Conservation (phyloP, 2,113 vertebrate species). For the Tachysurus fulvidraco region DNA sequence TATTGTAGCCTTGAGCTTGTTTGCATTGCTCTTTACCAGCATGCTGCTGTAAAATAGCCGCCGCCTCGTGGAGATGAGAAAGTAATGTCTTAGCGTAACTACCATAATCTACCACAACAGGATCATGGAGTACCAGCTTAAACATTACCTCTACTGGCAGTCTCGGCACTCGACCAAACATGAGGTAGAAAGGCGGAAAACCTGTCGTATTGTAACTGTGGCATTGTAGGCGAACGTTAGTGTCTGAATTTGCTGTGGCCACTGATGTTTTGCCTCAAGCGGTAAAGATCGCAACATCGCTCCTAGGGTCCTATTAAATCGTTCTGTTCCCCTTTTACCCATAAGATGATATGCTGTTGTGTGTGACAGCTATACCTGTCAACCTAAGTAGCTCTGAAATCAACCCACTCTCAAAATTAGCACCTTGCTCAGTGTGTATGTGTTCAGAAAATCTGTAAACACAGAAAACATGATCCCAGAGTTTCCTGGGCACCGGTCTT, state of each 20-base stretch:
- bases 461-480: conserved; percentile 15
- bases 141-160: conserved; percentile 39
- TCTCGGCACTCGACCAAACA: conserved; percentile 43
- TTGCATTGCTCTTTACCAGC: conserved; percentile 41
- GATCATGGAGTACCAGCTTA: conserved; percentile 20
- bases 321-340: conserved; percentile 39
- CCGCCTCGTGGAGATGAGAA: conserved; percentile 8
- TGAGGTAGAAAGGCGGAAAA: conserved; percentile 35
- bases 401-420: conserved; percentile 43
- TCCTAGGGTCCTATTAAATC: conserved; percentile 43
- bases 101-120: conserved; percentile 25
- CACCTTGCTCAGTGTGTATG: conserved; percentile 36
- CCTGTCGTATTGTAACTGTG: conserved; percentile 51
- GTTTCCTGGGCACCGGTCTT: not conserved
- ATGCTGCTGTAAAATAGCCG: conserved; percentile 30
- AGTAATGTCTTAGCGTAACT: conserved; percentile 25
- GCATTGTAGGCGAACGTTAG: conserved; percentile 49
- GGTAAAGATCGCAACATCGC: conserved; percentile 42
- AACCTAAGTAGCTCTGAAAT: conserved; percentile 15
- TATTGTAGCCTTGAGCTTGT: conserved; percentile 51
- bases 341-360: conserved; percentile 46
- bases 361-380: conserved; percentile 27
- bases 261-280: conserved; percentile 36
- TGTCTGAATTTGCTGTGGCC: conserved; percentile 41
- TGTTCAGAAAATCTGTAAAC: not conserved